Evolutionary conservation across 2,113 vertebrate genomes (phyloP).

Genomic region (Anoura caudifer): DNA sequence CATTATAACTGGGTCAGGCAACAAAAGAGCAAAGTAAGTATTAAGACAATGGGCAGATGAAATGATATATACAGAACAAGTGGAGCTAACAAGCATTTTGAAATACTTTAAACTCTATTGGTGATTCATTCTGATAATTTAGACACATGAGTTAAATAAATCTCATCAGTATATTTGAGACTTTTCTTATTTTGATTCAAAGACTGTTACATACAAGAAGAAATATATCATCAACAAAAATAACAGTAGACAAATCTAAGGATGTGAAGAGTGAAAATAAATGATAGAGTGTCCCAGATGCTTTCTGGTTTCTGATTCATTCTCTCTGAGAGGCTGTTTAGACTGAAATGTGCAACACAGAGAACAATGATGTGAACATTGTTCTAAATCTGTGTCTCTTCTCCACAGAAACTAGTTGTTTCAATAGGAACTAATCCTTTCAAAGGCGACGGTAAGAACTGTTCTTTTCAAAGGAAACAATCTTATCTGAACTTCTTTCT

Average conservation of each 20-base stretch:
- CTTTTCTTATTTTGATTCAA: background rate
- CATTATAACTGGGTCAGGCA: background rate
- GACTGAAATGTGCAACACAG: background rate
- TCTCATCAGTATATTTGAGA: background rate
- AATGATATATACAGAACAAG: background rate
- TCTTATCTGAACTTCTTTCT: background rate
- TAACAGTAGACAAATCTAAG: background rate
- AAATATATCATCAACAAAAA: background rate
- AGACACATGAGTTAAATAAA: background rate
- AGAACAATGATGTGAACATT: background rate
- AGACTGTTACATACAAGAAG: background rate
- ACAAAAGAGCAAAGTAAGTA: background rate
- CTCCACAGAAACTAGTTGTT: background rate
- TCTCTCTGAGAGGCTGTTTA: background rate
- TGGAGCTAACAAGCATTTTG: background rate
- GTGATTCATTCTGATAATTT: background rate
- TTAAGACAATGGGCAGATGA: background rate
- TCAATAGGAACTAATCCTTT: background rate
- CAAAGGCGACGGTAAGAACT: background rate
- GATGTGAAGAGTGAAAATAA: background rate
- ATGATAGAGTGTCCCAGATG: background rate
- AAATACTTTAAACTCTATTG: background rate
- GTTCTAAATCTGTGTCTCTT: background rate
- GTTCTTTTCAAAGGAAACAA: background rate
- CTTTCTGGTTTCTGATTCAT: background rate